phyloP scores from a whole-genome alignment of 2,113 vertebrate species.

The Daubentonia madagascariensis region DNA sequence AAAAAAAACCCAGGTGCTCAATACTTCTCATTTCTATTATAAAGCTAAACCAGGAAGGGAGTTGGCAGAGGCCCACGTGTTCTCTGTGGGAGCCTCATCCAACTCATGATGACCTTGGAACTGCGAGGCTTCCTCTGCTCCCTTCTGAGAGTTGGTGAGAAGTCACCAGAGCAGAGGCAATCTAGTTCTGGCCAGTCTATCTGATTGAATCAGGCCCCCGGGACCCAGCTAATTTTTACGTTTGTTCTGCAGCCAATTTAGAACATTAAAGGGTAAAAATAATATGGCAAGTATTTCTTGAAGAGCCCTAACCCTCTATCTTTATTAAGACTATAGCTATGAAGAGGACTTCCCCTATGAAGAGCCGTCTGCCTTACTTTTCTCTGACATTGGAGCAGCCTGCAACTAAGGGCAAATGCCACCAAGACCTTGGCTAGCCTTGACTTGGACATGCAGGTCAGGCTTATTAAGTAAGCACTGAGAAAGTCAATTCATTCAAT shows the following conservation, averaged over 20 bases:
- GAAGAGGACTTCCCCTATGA: not conserved
- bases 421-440: not conserved
- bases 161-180: not conserved
- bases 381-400: not conserved
- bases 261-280: slow-evolving; percentile 49
- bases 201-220: not conserved
- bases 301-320: not conserved
- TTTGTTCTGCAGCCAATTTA: slow-evolving; percentile 35
- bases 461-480: slow-evolving; percentile 44
- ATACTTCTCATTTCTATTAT: not conserved
- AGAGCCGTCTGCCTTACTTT: not conserved
- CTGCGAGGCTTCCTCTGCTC: not conserved
- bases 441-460: not conserved
- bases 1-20: not conserved
- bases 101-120: not conserved
- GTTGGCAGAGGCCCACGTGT: not conserved
- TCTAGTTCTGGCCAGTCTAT: not conserved
- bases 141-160: not conserved
- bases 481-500: slow-evolving; percentile 75
- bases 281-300: not conserved
- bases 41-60: not conserved
- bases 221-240: not conserved
- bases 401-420: slow-evolving; percentile 19
- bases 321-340: not conserved
- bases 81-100: not conserved